Percentiles rank a stretch among this genome's conserved stretches.
phyloP scores from a whole-genome alignment of 2,113 vertebrate genomes.

The Daphoenositta chrysoptera region DNA sequence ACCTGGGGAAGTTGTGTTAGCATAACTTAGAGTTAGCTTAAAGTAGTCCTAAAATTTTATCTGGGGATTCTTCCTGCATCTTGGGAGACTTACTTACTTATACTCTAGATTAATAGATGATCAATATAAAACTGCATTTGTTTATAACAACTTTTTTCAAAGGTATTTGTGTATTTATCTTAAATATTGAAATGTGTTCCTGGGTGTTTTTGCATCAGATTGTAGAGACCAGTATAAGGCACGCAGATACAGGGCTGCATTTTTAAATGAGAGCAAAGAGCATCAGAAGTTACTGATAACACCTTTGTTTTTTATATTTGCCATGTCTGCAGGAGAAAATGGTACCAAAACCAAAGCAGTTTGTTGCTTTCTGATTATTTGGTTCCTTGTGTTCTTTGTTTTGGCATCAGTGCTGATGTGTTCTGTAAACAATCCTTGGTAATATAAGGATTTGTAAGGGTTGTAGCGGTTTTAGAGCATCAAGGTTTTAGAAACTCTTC shows the following conservation, averaged over 20 bases:
- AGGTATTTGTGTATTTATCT: not conserved
- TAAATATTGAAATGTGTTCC: not conserved
- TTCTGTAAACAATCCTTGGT: not conserved
- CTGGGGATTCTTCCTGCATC: not conserved
- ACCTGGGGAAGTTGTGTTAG: fast-evolving
- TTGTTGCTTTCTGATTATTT: not conserved
- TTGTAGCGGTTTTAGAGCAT: not conserved
- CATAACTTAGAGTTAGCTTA: not conserved
- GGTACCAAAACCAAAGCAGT: not conserved
- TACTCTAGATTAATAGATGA: not conserved
- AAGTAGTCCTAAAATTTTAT: not conserved
- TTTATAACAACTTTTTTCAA: not conserved
- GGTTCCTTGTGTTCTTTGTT: not conserved
- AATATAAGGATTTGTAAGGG: not conserved
- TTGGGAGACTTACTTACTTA: not conserved
- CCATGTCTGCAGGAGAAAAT: not conserved
- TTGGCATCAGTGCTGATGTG: not conserved
- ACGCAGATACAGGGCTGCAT: not conserved
- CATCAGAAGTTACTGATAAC: not conserved
- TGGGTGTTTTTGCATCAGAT: not conserved
- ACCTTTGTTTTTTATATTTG: not conserved
- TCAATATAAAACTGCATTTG: not conserved
- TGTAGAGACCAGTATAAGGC: not conserved
- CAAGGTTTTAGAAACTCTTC: not conserved
- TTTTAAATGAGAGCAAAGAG: not conserved